These are phyloP conservation scores for Ceyx erithaca DNA, from an alignment of 2,797 vertebrate genomes.

Conservation along the genomic window DNA sequence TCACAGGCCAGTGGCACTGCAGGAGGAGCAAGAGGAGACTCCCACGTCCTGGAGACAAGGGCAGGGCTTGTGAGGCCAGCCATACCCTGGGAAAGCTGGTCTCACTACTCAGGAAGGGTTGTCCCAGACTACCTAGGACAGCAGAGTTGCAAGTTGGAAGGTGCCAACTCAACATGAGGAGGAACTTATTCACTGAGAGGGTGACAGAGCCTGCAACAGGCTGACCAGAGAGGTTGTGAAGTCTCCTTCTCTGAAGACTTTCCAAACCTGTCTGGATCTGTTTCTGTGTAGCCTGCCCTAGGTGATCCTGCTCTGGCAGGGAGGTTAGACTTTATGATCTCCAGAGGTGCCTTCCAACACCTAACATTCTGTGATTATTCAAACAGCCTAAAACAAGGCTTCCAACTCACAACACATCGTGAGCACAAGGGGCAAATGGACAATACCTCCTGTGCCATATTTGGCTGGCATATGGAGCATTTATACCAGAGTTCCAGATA, in stretches of 20 bases:
- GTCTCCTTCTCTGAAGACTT: too few relatives aligned
- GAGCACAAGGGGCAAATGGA: accelerated
- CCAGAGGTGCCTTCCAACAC: too few relatives aligned
- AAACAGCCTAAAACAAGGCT: not conserved
- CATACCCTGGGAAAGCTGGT: not conserved
- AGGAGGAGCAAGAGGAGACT: not conserved
- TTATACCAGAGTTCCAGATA: not conserved
- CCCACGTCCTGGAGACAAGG: not conserved
- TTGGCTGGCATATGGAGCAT: not conserved
- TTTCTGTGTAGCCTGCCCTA: too few relatives aligned
- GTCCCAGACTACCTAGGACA: not conserved
- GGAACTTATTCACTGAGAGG: too few relatives aligned
- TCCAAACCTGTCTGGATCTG: too few relatives aligned
- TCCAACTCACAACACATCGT: not conserved
- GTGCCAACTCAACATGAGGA: too few relatives aligned
- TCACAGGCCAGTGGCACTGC: not conserved
- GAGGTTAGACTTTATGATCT: too few relatives aligned
- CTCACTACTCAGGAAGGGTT: not conserved
- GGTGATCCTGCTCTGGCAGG: too few relatives aligned
- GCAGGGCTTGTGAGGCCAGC: not conserved
- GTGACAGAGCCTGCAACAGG: too few relatives aligned
- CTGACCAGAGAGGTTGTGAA: too few relatives aligned
- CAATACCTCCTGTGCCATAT: not conserved
- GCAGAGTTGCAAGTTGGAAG: not conserved
- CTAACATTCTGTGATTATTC: not conserved